Evolutionary conservation across 2,113 vertebrate genomes (phyloP), one percentile per base, ranked within the genome.

Genomic region (Turdus rufiventris): DNA sequence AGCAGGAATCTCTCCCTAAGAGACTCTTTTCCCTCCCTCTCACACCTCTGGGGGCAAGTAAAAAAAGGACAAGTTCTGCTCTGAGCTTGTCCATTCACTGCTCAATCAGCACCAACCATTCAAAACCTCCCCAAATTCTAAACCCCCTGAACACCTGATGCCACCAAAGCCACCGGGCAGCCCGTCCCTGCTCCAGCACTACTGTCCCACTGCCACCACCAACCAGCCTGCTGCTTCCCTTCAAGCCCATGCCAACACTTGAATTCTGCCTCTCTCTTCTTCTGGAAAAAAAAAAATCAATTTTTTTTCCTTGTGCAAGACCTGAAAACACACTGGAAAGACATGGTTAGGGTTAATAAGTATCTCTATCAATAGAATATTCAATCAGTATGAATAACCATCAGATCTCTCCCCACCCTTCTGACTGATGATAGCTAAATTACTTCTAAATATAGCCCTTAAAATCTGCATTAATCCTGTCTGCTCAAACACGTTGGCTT

Each of bases 361-460:
- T 57, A 71, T 87, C 94, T 97, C 96, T 96, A 96, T 95, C 88
- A 88, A 95, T 96, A 97, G 97, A 97, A 95, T 97, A 97, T 97
- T 96, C 97, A 97, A 97, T 97, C 82, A 94, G 95, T 95, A 96
- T 97, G 97, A 98, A 98, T 97, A 98, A 97, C 97, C 95, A 98
- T 97, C 96, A 77, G 91, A 85, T 92, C 34, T 96, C 96, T 97
- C 97, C 95, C 97, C 97, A 97, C 96, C 96, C 86, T 97, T 96
- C 97, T 98, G 94, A 98, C 97, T 98, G 97, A 98, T 98, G 97
- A 98, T 97, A 97, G 97, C 97, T 97, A 98, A 98, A 98, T 98
- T 98, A 98, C 93, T 97, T 97, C 98, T 98, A 98, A 98, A 98
- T 98, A 98, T 98, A 98, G 95, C 94, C 80, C 85, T 93, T 88